Evolutionary conservation across 2,888 invertebrate genomes (phyloP), one percentile per base, ranked within the genome.

Genomic region (Rhamnusium bicolor): DNA sequence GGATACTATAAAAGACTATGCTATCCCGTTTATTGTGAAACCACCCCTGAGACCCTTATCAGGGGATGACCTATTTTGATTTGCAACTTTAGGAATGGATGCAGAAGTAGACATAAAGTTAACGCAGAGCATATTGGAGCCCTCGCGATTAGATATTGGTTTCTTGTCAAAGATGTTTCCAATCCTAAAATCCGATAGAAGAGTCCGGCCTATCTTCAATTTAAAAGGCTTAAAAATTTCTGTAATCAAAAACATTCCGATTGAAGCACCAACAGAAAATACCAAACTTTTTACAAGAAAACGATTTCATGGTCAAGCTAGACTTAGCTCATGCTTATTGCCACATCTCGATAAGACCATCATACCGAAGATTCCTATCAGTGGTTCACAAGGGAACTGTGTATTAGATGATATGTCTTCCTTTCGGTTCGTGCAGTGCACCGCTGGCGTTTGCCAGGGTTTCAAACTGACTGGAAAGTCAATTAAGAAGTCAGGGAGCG

Each of bases 81-180:
- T 65, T 46, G 47, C 56, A n/a, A 65, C 73, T 16, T 10, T 10
- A 32, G 66, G 58, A 19, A 71, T 73, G 66, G 61, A 73, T 8
- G 8, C 14, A 46, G 72, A 74, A 21, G 27, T 74, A 32, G 7
- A 63, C 10, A 47, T 12, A 16, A 58, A 72, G 60, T 27, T 68
- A 46, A 18, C 2, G 6, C 74, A 74, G 40, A 53, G 53, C 5
- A 70, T 73, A 14, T 51, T 71, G 51, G 69, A 74, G 16, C 24
- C 19, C 3, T 58, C 74, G 4, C 16, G 24, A 10, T 16, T 46
- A 19, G 12, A n/a, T 4, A 62, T 47, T 12, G 74, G 73, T 10
- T 76, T 74, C 54, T 65, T 74, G 5, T 76, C 74, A 32, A 69
- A 49, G 16, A 72, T 76, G 76, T 76, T 76, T 53, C 47, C 58